Evolutionary conservation across 2,797 vertebrate species (phyloP).

Genomic region (Gymnoscopelus braueri): DNA sequence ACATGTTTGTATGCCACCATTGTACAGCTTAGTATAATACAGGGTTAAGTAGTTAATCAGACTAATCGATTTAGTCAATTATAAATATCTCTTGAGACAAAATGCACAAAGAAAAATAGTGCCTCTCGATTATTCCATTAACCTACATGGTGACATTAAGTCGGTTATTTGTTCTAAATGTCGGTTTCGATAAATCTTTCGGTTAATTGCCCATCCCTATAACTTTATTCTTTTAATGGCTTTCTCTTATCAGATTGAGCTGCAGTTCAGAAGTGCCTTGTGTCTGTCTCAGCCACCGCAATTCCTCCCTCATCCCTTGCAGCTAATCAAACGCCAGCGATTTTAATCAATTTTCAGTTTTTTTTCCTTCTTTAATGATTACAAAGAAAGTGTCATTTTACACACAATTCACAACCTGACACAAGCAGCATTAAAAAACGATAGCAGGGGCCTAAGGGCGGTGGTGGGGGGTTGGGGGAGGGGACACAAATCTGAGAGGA

Average conservation of each 20-base stretch:
- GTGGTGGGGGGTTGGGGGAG: slow-evolving; percentile 16
- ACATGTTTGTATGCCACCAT: too few relatives aligned
- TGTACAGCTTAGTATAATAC: too few relatives aligned
- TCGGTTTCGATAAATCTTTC: too few relatives aligned
- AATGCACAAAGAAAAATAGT: too few relatives aligned
- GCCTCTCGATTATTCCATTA: too few relatives aligned
- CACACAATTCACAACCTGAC: slow-evolving; percentile 27
- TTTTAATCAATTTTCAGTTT: slow-evolving; percentile 69
- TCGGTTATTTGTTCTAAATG: too few relatives aligned
- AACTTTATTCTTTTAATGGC: slow-evolving; percentile 28
- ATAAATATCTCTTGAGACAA: too few relatives aligned
- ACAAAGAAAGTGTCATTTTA: slow-evolving; percentile 1
- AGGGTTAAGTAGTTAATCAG: too few relatives aligned
- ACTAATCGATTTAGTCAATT: too few relatives aligned
- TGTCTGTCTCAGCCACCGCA: slow-evolving; percentile 65
- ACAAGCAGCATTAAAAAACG: slow-evolving; percentile 37
- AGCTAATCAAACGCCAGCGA: slow-evolving; percentile 71
- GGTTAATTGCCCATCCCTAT: neutral
- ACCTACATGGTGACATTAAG: too few relatives aligned
- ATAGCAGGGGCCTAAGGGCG: slow-evolving; percentile 23
- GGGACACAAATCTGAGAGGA: slow-evolving; percentile 63
- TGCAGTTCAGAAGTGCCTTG: slow-evolving; percentile 60
- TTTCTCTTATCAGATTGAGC: slow-evolving; percentile 71
- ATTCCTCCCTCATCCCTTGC: slow-evolving; percentile 68
- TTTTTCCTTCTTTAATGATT: slow-evolving; percentile 12